Base-by-base conservation (phyloP, 2,888 invertebrate genomes). In the Noctuana brunneofusca region DNA sequence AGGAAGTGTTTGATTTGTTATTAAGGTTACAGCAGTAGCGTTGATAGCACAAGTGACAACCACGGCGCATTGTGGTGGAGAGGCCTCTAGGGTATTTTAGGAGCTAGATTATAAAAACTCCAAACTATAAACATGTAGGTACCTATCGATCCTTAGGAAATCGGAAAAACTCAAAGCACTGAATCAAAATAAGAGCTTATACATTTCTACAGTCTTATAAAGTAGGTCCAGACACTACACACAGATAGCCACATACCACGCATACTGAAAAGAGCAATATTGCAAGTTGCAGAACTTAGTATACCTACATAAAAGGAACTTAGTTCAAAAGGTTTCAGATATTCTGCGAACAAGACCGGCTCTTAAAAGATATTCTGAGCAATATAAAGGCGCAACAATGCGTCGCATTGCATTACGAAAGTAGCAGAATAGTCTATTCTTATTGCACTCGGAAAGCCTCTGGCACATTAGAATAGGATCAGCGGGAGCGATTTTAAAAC, bases 321-420 rank as follows among this genome's bases (percentile, higher is more conserved):
- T 22, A 24, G 24, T n/a, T 38, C 38, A 24, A 22, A 54, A n/a
- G 22, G 24, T 38, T 30, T 38, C 54, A 41, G 14, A 54, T 54
- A 38, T 54, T 24, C 8, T 12, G 35, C n/a, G 35, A 54, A 38
- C 20, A 20, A 35, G 52, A 54, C 53, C n/a, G n/a, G 54, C 22
- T 20, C 41, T 38, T 24, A 54, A 9, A 54, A 54, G 54, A 22
- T 54, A 41, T 54, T 54, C 54, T 14, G 54, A 24, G 54, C 41
- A 54, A 43, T 41, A 55, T 55, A 22, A 27, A 41, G 55, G 24
- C 12, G 20, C 41, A 55, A 55, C 55, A 55, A 55, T 55, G 55
- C 55, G 55, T 55, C 27, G 38, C 27, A 38, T 38, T 41, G 38
- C 55, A 41, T 41, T 41, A 14, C 53, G 20, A 32, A 53, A 35